Percentiles rank a stretch among this genome's conserved stretches.
phyloP scores from a whole-genome alignment of 2,888 invertebrate species.

The Aromia moschata region DNA sequence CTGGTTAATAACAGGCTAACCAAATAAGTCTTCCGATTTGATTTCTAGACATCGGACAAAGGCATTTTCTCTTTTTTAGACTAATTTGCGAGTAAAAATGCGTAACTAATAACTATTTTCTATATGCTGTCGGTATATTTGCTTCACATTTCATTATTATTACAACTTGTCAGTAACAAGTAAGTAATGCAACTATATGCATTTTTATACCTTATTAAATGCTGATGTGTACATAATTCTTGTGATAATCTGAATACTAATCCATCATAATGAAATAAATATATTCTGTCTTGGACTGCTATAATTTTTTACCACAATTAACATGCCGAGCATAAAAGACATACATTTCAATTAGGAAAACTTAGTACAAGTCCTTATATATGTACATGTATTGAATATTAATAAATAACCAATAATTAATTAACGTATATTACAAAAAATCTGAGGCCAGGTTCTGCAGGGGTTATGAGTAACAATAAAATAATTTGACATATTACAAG shows the following conservation, averaged over 20 bases:
- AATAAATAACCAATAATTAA: no score
- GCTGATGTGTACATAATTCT: background rate
- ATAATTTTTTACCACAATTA: no score
- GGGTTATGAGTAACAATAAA: no score
- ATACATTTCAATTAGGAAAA: no score
- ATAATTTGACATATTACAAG: no score
- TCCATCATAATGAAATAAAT: no score
- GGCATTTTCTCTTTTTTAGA: background rate
- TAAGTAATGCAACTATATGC: background rate
- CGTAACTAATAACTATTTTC: background rate
- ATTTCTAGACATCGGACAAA: background rate
- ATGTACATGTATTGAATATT: no score
- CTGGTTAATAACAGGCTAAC: background rate
- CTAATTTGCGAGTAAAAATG: background rate
- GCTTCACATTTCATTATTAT: background rate
- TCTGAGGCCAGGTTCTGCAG: no score
- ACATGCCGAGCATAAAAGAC: no score
- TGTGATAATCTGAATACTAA: background rate
- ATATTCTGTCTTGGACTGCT: no score
- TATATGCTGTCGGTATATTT: background rate
- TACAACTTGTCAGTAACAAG: background rate
- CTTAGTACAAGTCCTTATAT: no score
- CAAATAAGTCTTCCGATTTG: background rate
- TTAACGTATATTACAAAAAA: no score
- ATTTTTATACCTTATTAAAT: background rate